These are phyloP conservation scores for Ammodytes dubius DNA, from an alignment of 2,113 vertebrate species.

Conservation along the genomic window DNA sequence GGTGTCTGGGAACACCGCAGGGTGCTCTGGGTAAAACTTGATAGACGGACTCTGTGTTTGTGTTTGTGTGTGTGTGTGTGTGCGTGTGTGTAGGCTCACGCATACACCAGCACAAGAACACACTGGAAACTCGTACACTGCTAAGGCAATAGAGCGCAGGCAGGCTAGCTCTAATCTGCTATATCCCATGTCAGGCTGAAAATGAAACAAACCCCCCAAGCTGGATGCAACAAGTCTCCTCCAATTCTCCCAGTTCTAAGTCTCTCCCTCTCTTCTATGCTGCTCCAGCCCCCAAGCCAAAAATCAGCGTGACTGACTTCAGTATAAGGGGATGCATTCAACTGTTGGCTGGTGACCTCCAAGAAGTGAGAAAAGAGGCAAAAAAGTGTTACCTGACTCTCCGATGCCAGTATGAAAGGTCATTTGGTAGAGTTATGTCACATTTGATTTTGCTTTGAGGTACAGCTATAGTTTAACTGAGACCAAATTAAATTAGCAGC, in stretches of 20 bases:
- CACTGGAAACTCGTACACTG: background rate
- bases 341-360: conserved; percentile 46
- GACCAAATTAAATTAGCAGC: conserved; percentile 40
- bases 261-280: conserved; percentile 31
- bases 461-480: background rate
- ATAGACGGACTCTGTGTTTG: conserved; percentile 17
- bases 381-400: background rate
- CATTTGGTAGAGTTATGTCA: background rate
- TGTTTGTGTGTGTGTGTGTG: too few relatives aligned
- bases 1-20: conserved; percentile 67
- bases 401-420: background rate
- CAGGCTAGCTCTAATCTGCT: conserved; percentile 44
- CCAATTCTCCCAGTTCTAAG: background rate
- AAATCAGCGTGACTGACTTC: conserved; percentile 25
- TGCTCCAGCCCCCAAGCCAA: conserved; percentile 22
- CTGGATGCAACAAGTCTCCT: conserved; percentile 66
- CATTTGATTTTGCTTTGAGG: background rate
- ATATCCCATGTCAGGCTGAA: conserved; percentile 52
- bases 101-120: background rate
- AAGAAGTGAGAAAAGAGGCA: background rate
- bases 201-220: conserved; percentile 45
- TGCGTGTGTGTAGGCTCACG: too few relatives aligned
- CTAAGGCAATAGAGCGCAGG: conserved; percentile 19
- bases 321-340: conserved; percentile 34
- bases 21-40: conserved; percentile 39